These are phyloP conservation scores for Allacma fusca DNA, from an alignment of 2,888 invertebrate species.

Conservation along the genomic window DNA sequence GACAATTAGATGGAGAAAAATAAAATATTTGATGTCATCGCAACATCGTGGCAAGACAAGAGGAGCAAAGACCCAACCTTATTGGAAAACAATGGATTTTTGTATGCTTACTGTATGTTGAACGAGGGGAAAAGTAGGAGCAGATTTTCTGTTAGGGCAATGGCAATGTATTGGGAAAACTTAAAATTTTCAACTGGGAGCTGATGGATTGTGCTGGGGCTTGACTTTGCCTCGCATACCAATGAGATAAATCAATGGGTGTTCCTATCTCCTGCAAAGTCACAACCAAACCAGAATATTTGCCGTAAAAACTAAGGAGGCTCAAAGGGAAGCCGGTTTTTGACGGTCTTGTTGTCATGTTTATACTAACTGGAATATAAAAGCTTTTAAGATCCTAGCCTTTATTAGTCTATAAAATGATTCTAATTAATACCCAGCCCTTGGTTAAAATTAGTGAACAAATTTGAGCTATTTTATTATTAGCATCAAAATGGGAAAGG, in stretches of 20 bases:
- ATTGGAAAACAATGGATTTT: conserved; percentile 6
- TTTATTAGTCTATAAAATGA: neutral
- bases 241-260: conserved; percentile 11
- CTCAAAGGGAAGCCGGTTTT: conserved; percentile 25
- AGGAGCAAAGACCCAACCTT: neutral
- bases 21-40: conserved; percentile 7
- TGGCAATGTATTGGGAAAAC: neutral
- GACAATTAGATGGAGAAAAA: neutral
- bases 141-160: conserved; percentile 4
- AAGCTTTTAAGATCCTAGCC: neutral
- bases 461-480: neutral
- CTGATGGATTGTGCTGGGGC: neutral
- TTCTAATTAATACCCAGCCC: neutral
- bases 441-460: neutral
- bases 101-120: neutral
- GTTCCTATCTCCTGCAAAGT: neutral
- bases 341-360: neutral
- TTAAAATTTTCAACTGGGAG: neutral
- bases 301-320: conserved; percentile 1
- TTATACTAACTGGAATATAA: neutral
- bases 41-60: too few species aligned
- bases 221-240: neutral
- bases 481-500: too few species aligned
- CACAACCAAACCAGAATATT: neutral
- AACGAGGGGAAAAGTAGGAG: neutral